These are phyloP conservation scores for Cyrtorhinus lividipennis DNA, from an alignment of 1,140 invertebrate species.

Conservation along the genomic window DNA sequence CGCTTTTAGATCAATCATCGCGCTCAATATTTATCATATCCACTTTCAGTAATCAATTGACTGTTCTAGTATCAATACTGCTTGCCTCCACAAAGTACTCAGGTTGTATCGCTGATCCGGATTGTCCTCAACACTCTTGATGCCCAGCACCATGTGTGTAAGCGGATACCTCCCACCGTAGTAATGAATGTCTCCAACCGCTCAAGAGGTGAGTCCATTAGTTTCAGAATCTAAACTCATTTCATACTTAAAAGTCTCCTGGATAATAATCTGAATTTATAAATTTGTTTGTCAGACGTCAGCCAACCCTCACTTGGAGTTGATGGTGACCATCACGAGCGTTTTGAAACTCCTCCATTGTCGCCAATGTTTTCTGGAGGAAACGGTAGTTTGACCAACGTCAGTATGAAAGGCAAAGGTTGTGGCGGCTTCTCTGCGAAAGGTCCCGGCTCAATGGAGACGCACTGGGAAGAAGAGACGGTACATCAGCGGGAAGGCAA, in stretches of 20 bases:
- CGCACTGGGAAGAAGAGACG: conserved; percentile 47
- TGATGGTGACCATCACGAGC: conserved; percentile 39
- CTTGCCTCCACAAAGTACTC: conserved; percentile 58
- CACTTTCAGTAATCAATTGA: not conserved
- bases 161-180: conserved; percentile 59
- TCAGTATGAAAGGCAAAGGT: conserved; percentile 31
- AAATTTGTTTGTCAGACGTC: conserved; percentile 46
- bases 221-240: too few relatives aligned
- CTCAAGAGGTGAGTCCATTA: conserved; percentile 59
- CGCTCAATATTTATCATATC: not conserved
- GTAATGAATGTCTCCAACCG: conserved; percentile 47
- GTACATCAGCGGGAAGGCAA: conserved; percentile 30
- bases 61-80: conserved; percentile 74
- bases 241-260: too few relatives aligned
- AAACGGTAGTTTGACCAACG: conserved; percentile 27
- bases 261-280: too few relatives aligned
- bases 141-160: conserved; percentile 75
- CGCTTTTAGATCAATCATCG: too few relatives aligned
- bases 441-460: conserved; percentile 38
- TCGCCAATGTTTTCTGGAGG: conserved; percentile 35
- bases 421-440: conserved; percentile 31
- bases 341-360: conserved; percentile 34
- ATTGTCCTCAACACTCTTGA: conserved; percentile 91
- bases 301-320: conserved; percentile 57
- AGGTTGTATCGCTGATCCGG: conserved; percentile 66